Evolutionary conservation across 2,888 invertebrate genomes (phyloP), one percentile per base, ranked within the genome.

Genomic region (Oligia latruncula): DNA sequence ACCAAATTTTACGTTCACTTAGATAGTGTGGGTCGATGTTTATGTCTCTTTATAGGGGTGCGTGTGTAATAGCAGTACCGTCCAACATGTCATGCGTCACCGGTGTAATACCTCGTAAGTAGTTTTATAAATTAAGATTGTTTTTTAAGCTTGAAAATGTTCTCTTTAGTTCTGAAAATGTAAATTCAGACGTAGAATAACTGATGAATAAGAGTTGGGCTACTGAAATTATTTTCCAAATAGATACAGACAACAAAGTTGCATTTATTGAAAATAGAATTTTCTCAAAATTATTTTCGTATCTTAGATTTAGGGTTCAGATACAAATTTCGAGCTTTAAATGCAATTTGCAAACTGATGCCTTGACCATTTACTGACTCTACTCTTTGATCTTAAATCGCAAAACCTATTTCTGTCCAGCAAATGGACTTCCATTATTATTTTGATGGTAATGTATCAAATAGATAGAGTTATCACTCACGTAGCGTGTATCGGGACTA

Each of bases 31-130:
- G 90, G 83, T 87, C 83, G 88, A 90, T 93, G 92, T 95, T 95
- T 94, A 96, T 95, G 95, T 95, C 95, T 96, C 93, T 96, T 93
- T 95, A 96, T 96, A 93, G 83, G 90, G 92, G 91, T 89, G 96
- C 96, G 96, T 96, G 96, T 90, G 91, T 90, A 91, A 89, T 81
- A 87, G 90, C 94, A 93, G 91, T 96, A 93, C 92, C 83, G 90
- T 88, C 87, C 89, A 91, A 91, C 92, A 92, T 93, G 92, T 92
- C 92, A 90, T 93, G 92, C 93, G 93, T 94, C 94, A 93, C 92
- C 86, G 83, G 86, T 46, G 81, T 86, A 88, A 87, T 88, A 86
- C 88, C 80, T 88, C 84, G 87, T 87, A 29, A 29, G 29, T 29
- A 35, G 86, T 86, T 89, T 87, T 88, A 89, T 90, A 88, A 90